These are phyloP conservation scores for Phytoseiulus persimilis DNA, from an alignment of 2,888 invertebrate species.

Conservation along the genomic window DNA sequence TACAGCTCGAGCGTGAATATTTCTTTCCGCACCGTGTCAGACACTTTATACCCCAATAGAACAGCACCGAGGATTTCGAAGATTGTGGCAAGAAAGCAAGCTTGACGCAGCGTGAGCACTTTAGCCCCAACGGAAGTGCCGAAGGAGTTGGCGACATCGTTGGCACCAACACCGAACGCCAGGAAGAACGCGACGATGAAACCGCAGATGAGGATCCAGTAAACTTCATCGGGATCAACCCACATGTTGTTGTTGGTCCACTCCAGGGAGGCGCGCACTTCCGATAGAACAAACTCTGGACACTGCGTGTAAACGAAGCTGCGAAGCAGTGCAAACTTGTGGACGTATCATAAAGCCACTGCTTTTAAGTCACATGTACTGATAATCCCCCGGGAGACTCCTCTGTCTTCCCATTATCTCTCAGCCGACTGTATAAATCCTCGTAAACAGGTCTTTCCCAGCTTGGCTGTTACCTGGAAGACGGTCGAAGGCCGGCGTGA, in stretches of 20 bases:
- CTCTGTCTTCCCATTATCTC: background rate
- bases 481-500: background rate
- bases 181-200: slow-evolving; percentile 89
- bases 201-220: slow-evolving; percentile 80
- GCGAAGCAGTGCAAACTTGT: background rate
- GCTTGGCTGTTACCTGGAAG: background rate
- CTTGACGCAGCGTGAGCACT: slow-evolving; percentile 82
- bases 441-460: background rate
- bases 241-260: background rate
- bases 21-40: slow-evolving; percentile 96
- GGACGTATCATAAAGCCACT: background rate
- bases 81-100: slow-evolving; percentile 89
- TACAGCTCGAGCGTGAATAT: slow-evolving; percentile 81
- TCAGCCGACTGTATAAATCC: background rate
- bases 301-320: background rate
- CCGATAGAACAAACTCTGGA: background rate
- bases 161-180: slow-evolving; percentile 97
- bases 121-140: slow-evolving; percentile 96
- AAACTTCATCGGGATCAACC: slow-evolving; percentile 35
- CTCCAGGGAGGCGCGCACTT: background rate
- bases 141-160: slow-evolving; percentile 99
- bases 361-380: background rate
- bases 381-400: background rate
- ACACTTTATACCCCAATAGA: slow-evolving; percentile 63
- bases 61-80: slow-evolving; percentile 94